Base-by-base conservation (phyloP, 2,888 invertebrate genomes). In the Sarcophaga carnaria region DNA sequence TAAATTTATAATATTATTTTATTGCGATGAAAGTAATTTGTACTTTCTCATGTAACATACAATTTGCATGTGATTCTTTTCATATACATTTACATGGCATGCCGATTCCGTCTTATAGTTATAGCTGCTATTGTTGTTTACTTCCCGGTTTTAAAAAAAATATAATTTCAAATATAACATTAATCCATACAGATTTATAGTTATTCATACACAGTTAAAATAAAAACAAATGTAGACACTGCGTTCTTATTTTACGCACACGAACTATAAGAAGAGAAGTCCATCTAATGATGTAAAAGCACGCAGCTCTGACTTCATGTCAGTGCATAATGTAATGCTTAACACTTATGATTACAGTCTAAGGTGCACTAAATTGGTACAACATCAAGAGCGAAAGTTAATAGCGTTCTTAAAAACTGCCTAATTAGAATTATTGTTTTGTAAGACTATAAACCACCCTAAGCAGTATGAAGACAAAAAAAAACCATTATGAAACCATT, bases 301-400 rank as follows among this genome's bases (percentile, higher is more conserved):
- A 89, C 88, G 89, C 88, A 89, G 81, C 79, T 82, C 85, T 59
- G 37, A 69, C 74, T 75, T 80, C 87, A 64, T 84, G 83, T 71
- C 25, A 63, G n/a, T 71, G 75, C 85, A 83, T 80, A 83, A 85
- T 78, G 27, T 49, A 22, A 64, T 27, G 59, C 27, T 80, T 47
- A 71, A 76, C 45, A 66, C 45, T 37, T 60, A 47, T 10, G 27
- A 12, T 20, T 49, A 79, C 22, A 62, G 64, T 59, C 4, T 66
- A 14, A 17, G 54, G 17, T 54, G 0, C 17, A 14, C 3, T 54
- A 54, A 4, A 54, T 54, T 12, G 17, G 54, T 54, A 54, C 54
- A 54, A 54, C 12, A 54, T 17, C 3, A 54, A 54, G 17, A 54
- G 54, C 17, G 17, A 54, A 4, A 54, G 54, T 54, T 54, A 54